A percentile compares a stretch with the other conserved stretches of the same genome.
Conservation (phyloP, 1,140 invertebrate species). For the Drosophila eugracilis region DNA sequence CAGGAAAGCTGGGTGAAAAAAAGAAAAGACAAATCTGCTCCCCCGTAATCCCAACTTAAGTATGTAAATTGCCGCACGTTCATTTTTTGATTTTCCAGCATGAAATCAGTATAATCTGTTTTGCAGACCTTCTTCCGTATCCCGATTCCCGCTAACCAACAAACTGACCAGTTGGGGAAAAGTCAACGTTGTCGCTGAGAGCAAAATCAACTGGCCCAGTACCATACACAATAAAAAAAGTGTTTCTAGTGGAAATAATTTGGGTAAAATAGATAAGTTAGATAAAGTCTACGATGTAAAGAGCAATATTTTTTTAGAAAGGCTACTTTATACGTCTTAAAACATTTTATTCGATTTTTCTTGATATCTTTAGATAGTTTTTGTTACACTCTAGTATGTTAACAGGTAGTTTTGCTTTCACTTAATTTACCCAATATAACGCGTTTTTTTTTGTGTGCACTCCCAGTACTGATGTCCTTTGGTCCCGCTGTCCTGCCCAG, state of each 20-base stretch:
- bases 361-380: too few relatives aligned
- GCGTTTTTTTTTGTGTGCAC: slow-evolving; percentile 14
- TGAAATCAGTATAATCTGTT: slow-evolving; percentile 82
- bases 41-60: slow-evolving; percentile 65
- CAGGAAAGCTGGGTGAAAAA: slow-evolving; percentile 5
- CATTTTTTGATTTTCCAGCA: slow-evolving; percentile 82
- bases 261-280: too few relatives aligned
- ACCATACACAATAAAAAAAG: neutral
- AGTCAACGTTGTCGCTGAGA: slow-evolving; percentile 63
- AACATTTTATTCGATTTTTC: too few relatives aligned
- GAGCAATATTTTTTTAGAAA: too few relatives aligned
- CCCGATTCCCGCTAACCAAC: slow-evolving; percentile 24
- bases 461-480: slow-evolving; percentile 10
- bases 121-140: slow-evolving; percentile 48
- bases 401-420: neutral
- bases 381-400: too few relatives aligned
- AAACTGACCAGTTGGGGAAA: slow-evolving; percentile 49
- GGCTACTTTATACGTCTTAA: too few relatives aligned
- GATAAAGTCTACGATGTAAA: too few relatives aligned
- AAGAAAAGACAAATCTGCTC: slow-evolving; percentile 26
- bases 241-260: too few relatives aligned
- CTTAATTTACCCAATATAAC: neutral
- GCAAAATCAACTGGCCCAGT: slow-evolving; percentile 46
- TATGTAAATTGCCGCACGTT: slow-evolving; percentile 82
- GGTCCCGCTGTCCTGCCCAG: slow-evolving; percentile 47